Conservation (phyloP, 2,113 vertebrate genomes). For the Dasypus novemcinctus region DNA sequence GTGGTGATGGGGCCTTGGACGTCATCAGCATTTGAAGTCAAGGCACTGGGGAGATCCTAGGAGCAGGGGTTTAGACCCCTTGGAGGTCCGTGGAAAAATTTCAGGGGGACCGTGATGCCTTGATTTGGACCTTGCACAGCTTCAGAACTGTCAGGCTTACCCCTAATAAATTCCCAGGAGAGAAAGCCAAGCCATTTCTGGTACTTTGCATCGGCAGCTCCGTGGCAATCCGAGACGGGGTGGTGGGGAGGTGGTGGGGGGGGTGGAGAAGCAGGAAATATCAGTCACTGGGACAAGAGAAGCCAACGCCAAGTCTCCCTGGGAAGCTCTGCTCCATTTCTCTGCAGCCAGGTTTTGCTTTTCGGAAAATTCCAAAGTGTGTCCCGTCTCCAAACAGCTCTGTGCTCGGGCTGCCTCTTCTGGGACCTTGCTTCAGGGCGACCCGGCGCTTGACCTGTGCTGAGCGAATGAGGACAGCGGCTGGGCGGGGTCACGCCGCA, state of each 20-base stretch:
- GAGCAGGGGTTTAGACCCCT: too few relatives aligned
- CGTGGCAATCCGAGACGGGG: too few relatives aligned
- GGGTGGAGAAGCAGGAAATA: fast-evolving
- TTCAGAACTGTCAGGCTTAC: too few relatives aligned
- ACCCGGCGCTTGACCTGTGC: background rate
- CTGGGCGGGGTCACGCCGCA: slow-evolving; percentile 32
- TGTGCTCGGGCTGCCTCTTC: background rate
- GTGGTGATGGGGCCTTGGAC: background rate
- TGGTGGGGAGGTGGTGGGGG: background rate
- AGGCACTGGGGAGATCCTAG: background rate
- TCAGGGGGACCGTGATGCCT: too few relatives aligned
- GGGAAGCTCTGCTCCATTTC: background rate
- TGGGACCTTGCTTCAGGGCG: background rate
- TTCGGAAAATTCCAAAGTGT: background rate
- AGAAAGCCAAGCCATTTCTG: too few relatives aligned
- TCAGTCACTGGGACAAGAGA: background rate
- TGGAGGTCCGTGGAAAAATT: too few relatives aligned
- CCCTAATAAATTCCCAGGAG: too few relatives aligned
- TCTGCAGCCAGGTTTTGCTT: background rate
- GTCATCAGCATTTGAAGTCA: background rate
- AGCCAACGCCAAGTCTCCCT: background rate
- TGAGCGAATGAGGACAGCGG: slow-evolving; percentile 21
- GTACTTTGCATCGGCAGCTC: too few relatives aligned
- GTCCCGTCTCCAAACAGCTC: background rate
- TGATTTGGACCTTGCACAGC: too few relatives aligned